A percentile compares a stretch with the other conserved stretches of the same genome.
Evolutionary conservation across 2,888 invertebrate genomes (phyloP).

Genomic region (Tachina fera): DNA sequence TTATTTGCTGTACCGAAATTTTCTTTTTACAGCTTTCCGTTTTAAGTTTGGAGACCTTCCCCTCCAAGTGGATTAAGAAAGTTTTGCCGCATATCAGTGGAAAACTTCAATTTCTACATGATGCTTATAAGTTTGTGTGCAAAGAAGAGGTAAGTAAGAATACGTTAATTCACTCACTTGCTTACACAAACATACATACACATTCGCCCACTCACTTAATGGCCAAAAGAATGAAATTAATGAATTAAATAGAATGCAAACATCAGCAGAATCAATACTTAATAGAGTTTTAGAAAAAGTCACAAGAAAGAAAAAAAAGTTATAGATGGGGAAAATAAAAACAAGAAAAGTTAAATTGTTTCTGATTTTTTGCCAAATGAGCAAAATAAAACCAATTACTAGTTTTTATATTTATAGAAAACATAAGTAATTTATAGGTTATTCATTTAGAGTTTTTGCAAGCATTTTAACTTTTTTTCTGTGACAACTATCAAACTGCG

Average conservation of each 20-base stretch:
- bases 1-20: constrained; percentile 25
- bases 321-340: constrained; percentile 7
- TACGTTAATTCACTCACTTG: constrained; percentile 9
- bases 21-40: constrained; percentile 77
- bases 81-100: constrained; percentile 79
- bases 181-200: neutral
- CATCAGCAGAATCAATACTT: constrained; percentile 43
- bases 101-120: constrained; percentile 76
- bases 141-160: constrained; percentile 80
- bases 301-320: constrained; percentile 9
- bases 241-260: constrained; percentile 37
- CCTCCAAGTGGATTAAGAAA: constrained; percentile 81
- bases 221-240: constrained; percentile 45
- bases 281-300: constrained; percentile 8
- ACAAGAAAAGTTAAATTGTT: constrained; percentile 20
- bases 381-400: neutral
- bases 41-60: constrained; percentile 80
- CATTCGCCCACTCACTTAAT: neutral
- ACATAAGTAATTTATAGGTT: too few relatives aligned
- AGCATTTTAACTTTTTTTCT: neutral
- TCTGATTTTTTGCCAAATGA: neutral
- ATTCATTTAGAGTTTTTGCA: neutral
- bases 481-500: neutral
- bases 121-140: constrained; percentile 80
- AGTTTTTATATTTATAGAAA: neutral